Conservation (phyloP, 1,140 invertebrate genomes). For the Oryctes rhinoceros region DNA sequence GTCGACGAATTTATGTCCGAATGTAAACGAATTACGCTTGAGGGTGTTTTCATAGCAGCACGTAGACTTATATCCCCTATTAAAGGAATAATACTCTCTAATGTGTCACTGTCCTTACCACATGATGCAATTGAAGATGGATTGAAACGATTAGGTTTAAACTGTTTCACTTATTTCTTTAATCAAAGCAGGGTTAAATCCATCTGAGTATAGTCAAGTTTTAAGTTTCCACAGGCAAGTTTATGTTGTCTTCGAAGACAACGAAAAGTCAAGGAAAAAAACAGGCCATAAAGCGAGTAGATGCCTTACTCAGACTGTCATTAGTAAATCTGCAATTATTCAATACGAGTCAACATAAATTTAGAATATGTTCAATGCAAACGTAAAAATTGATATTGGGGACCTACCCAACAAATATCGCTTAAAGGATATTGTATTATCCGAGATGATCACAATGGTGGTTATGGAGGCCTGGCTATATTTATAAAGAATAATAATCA, state of each 20-base stretch:
- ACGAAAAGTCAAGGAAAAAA: background rate
- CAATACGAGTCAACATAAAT: too few species aligned
- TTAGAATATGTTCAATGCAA: too few species aligned
- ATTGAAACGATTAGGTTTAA: slow-evolving; percentile 37
- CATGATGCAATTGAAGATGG: slow-evolving; percentile 36
- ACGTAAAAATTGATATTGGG: too few species aligned
- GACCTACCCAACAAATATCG: too few species aligned
- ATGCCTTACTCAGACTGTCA: too few species aligned
- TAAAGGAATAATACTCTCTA: slow-evolving; percentile 40
- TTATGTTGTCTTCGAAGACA: slow-evolving; percentile 37
- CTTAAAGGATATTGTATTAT: too few species aligned
- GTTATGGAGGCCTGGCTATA: too few species aligned
- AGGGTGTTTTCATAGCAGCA: background rate
- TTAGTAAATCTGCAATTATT: too few species aligned
- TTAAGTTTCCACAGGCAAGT: slow-evolving; percentile 39
- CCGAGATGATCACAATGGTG: too few species aligned
- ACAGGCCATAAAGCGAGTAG: too few species aligned
- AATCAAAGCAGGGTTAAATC: slow-evolving; percentile 37
- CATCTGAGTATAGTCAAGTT: slow-evolving; percentile 36
- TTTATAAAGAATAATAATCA: too few species aligned
- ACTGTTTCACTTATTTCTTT: slow-evolving; percentile 28
- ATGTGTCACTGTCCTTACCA: slow-evolving; percentile 41
- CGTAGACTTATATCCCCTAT: slow-evolving; percentile 27
- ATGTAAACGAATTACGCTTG: background rate
- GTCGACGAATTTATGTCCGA: background rate